Evolutionary conservation across 1,140 invertebrate genomes (phyloP).

Genomic region (Drosophila willistoni): DNA sequence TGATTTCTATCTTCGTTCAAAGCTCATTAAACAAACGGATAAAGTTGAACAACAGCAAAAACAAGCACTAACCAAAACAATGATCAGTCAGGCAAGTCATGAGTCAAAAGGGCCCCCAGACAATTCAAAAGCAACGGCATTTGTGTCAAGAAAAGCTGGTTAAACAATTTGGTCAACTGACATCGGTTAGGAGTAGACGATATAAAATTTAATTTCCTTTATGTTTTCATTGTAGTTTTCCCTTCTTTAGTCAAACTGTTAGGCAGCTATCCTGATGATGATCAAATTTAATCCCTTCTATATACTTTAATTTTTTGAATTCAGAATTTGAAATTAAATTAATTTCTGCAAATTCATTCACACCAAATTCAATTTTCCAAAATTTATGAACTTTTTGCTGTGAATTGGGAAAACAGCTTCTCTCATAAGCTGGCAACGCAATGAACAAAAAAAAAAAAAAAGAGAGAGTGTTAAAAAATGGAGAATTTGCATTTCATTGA

Average conservation of each 20-base stretch:
- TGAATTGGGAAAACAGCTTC: not conserved
- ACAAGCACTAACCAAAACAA: conserved; percentile 5
- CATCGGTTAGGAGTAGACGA: too few relatives aligned
- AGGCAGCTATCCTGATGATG: too few relatives aligned
- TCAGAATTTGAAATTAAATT: too few relatives aligned
- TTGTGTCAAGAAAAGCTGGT: not conserved
- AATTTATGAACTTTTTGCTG: not conserved
- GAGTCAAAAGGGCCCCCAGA: not conserved
- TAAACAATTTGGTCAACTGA: too few relatives aligned
- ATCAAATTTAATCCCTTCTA: too few relatives aligned
- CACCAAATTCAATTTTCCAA: too few relatives aligned
- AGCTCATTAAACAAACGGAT: conserved; percentile 65
- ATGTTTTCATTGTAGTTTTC: not conserved
- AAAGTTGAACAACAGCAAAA: conserved; percentile 53
- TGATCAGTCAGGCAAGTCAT: conserved; percentile 1
- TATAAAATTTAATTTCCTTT: not conserved
- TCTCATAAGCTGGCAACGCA: not conserved
- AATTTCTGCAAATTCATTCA: too few relatives aligned
- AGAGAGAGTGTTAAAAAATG: not conserved
- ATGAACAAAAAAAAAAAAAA: not conserved
- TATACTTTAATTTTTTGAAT: too few relatives aligned
- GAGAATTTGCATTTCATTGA: conserved; percentile 58
- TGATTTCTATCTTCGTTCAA: conserved; percentile 63
- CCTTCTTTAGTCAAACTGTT: too few relatives aligned
- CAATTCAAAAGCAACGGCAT: not conserved